These are phyloP conservation scores for Eueides isabella DNA, from an alignment of 1,140 invertebrate genomes.

Conservation along the genomic window DNA sequence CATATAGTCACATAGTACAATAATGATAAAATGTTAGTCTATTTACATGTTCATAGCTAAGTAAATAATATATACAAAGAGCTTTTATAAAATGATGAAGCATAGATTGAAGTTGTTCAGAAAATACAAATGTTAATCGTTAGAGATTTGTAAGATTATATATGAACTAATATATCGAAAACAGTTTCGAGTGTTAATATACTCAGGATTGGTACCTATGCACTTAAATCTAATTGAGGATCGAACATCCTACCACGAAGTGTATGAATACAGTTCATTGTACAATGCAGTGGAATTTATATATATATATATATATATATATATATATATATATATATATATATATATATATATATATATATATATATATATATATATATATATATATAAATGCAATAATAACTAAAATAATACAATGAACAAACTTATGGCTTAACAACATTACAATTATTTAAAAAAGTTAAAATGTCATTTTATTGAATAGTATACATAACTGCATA, in stretches of 20 bases:
- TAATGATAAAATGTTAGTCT: constrained; percentile 43
- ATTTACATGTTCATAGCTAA: constrained; percentile 36
- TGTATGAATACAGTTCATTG: constrained; percentile 10
- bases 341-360: neutral
- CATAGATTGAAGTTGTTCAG: constrained; percentile 37
- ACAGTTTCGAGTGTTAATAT: constrained; percentile 21
- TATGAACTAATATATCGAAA: constrained; percentile 22
- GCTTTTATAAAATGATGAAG: constrained; percentile 35
- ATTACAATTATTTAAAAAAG: constrained; percentile 4
- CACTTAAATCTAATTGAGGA: neutral
- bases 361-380: neutral
- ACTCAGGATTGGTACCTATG: constrained; percentile 15
- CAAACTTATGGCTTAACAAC: neutral
- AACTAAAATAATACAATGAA: neutral
- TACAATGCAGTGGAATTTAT: neutral
- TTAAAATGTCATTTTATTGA: constrained; percentile 11
- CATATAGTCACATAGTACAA: constrained; percentile 69
- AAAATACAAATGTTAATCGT: constrained; percentile 30
- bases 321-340: neutral
- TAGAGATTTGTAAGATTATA: constrained; percentile 23
- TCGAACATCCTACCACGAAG: neutral
- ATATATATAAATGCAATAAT: neutral
- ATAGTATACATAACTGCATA: constrained; percentile 23
- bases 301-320: neutral
- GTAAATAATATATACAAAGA: constrained; percentile 38